phyloP scores from a whole-genome alignment of 35 echinoderm and acorn worm genomes.

The Acanthaster planci region DNA sequence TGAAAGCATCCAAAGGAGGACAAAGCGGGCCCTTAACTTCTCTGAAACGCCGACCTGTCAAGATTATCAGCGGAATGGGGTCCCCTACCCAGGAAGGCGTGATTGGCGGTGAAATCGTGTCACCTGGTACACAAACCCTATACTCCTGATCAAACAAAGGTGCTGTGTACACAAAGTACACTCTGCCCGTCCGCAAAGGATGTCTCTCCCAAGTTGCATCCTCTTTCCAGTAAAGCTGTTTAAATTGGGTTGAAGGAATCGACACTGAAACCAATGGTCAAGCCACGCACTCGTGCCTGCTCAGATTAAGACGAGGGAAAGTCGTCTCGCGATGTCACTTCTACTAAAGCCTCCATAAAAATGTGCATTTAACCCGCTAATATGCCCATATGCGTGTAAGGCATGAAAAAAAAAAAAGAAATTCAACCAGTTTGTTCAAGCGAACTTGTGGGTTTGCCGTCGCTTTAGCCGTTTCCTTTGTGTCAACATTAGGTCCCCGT shows the following conservation, averaged over 20 bases:
- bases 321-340: too few species aligned
- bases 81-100: background rate
- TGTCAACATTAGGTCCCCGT: too few species aligned
- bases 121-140: background rate
- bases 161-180: background rate
- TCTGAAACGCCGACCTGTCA: background rate
- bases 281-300: background rate
- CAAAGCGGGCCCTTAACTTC: background rate
- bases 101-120: background rate
- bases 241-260: background rate
- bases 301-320: too few species aligned
- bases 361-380: too few species aligned
- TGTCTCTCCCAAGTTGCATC: background rate
- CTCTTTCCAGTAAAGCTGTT: background rate
- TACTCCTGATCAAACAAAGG: background rate
- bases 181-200: background rate
- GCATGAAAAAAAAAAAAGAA: too few species aligned
- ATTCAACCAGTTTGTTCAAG: too few species aligned
- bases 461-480: too few species aligned
- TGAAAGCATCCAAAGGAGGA: background rate
- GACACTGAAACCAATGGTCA: background rate
- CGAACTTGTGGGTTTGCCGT: too few species aligned
- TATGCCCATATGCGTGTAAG: too few species aligned
- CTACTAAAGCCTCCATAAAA: too few species aligned
- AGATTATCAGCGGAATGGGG: background rate